phyloP scores from a whole-genome alignment of 2,797 vertebrate genomes.

The Clarias platycephalus region DNA sequence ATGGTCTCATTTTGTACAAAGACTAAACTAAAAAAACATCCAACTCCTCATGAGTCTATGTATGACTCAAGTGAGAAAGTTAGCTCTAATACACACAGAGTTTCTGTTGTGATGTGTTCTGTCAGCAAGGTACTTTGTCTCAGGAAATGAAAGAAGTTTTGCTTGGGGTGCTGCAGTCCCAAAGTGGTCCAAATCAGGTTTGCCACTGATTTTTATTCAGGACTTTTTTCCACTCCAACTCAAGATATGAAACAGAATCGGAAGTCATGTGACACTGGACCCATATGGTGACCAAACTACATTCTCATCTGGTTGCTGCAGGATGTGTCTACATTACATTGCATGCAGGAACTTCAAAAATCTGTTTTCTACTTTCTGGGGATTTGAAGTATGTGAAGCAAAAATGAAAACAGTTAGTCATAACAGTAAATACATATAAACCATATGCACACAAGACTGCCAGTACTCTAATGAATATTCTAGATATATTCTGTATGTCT shows the following conservation, averaged over 20 bases:
- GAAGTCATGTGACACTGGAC: constrained; percentile 10
- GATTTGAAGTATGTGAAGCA: neutral
- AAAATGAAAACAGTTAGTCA: neutral
- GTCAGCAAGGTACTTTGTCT: constrained; percentile 58
- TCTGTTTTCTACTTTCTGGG: constrained; percentile 4
- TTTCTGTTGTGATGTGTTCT: constrained; percentile 55
- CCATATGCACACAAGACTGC: neutral
- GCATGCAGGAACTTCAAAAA: constrained; percentile 50
- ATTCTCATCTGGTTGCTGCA: constrained; percentile 67
- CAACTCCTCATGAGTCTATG: neutral
- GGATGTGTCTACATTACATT: constrained; percentile 53
- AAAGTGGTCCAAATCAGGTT: constrained; percentile 42
- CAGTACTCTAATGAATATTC: neutral
- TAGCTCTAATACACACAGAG: neutral
- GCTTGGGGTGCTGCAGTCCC: constrained; percentile 13
- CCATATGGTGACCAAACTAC: constrained; percentile 59
- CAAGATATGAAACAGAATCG: constrained; percentile 14
- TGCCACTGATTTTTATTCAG: constrained; percentile 55
- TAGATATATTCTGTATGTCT: neutral
- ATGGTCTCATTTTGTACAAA: neutral
- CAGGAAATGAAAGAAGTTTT: constrained; percentile 28
- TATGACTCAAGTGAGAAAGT: neutral
- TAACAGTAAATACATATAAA: neutral
- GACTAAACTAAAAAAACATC: too few species aligned
- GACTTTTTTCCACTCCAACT: constrained; percentile 48